Conservation (phyloP, 2,888 invertebrate genomes). For the Neoitamus cyanurus region DNA sequence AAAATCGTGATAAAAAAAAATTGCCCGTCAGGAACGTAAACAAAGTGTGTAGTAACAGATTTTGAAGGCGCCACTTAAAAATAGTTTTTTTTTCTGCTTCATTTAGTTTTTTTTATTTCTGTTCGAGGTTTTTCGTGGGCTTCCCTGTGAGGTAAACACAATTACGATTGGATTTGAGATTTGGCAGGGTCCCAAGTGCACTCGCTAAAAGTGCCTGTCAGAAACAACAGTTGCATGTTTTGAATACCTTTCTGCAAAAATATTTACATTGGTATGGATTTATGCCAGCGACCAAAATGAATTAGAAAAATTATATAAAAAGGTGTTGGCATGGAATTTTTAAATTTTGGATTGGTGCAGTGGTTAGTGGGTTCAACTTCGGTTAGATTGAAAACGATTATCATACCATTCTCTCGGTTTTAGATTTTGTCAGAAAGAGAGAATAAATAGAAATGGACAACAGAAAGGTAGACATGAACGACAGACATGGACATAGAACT, state of each 20-base stretch:
- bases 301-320: no score
- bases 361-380: no score
- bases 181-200: background rate
- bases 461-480: no score
- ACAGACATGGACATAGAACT: no score
- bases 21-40: background rate
- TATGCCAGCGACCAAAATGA: background rate
- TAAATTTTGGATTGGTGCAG: no score
- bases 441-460: no score
- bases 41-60: background rate
- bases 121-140: background rate
- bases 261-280: background rate
- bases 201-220: background rate
- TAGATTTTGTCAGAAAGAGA: no score
- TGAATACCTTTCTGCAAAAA: background rate
- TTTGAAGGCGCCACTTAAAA: conserved; percentile 9
- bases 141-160: background rate
- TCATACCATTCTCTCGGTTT: no score
- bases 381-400: no score
- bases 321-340: no score
- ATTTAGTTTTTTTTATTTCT: background rate
- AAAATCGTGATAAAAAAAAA: background rate
- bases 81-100: background rate
- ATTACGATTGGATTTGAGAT: background rate
- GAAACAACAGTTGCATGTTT: background rate